Percentiles rank a stretch among this genome's conserved stretches.
Evolutionary conservation across 2,888 invertebrate species (phyloP).

Genomic region (Meganola albula): DNA sequence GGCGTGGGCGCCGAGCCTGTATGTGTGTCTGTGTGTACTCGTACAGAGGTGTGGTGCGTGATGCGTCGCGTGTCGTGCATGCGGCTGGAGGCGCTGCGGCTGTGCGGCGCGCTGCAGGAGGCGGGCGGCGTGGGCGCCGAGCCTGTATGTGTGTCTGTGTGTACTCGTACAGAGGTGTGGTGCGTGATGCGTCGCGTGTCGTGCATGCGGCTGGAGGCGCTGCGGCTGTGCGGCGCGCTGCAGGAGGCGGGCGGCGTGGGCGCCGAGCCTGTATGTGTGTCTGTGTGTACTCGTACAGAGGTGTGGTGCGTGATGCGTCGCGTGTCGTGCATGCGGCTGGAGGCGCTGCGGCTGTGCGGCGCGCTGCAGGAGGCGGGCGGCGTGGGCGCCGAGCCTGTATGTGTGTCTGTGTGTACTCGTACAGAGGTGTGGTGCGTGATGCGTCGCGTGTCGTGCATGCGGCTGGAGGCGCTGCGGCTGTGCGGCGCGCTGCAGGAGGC

Average conservation of each 20-base stretch:
- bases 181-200: too few relatives aligned
- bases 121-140: conserved; percentile 95
- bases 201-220: conserved; percentile 83
- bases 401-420: too few relatives aligned
- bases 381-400: conserved; percentile 94
- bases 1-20: conserved; percentile 94
- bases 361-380: conserved; percentile 91
- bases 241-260: conserved; percentile 96
- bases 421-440: too few relatives aligned
- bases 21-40: conserved; percentile 62
- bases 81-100: conserved; percentile 84
- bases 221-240: conserved; percentile 85
- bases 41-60: conserved; percentile 83
- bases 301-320: too few relatives aligned
- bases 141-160: too few relatives aligned
- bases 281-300: too few relatives aligned
- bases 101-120: conserved; percentile 86
- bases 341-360: conserved; percentile 84
- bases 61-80: conserved; percentile 88
- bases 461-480: conserved; percentile 87
- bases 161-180: too few relatives aligned
- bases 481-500: conserved; percentile 85
- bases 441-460: conserved; percentile 90
- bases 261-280: too few relatives aligned
- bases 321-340: conserved; percentile 90